These are phyloP conservation scores for Hyperoplus immaculatus DNA, from an alignment of 2,797 vertebrate genomes.

Conservation along the genomic window DNA sequence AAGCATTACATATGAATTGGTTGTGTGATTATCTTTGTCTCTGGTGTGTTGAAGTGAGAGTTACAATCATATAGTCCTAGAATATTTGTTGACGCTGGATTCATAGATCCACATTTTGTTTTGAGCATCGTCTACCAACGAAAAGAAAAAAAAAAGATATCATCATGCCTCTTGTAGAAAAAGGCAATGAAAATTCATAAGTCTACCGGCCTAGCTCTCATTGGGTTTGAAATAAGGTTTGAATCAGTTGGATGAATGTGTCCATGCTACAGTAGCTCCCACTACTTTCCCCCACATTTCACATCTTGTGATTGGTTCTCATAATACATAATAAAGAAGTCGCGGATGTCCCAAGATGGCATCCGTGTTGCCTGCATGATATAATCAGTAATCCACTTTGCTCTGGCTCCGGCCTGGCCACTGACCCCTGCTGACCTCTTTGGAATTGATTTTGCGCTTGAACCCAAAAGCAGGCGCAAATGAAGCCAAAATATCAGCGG, in stretches of 20 bases:
- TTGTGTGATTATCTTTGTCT: conserved; percentile 30
- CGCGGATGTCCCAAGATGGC: conserved; percentile 63
- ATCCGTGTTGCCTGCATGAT: conserved; percentile 85
- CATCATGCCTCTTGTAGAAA: conserved; percentile 29
- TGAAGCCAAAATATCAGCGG: conserved; percentile 89
- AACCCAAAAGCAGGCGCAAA: conserved; percentile 89
- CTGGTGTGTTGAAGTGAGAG: conserved; percentile 25
- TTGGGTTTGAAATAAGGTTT: conserved; percentile 47
- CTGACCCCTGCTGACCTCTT: conserved; percentile 92
- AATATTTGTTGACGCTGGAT: conserved; percentile 26
- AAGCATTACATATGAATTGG: conserved; percentile 27
- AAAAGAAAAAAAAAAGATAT: conserved; percentile 9
- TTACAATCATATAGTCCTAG: conserved; percentile 9
- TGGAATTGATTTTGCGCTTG: conserved; percentile 95
- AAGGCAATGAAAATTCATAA: conserved; percentile 48
- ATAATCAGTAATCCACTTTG: conserved; percentile 91
- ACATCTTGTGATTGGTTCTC: conserved; percentile 61
- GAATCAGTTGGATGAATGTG: conserved; percentile 57
- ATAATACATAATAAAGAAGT: conserved; percentile 65
- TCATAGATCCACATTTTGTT: conserved; percentile 37
- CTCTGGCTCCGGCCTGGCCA: conserved; percentile 82
- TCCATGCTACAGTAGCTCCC: conserved; percentile 21
- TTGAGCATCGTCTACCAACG: conserved; percentile 26
- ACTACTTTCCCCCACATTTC: conserved; percentile 63
- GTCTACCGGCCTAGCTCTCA: conserved; percentile 16